These are phyloP conservation scores for Melanophora roralis DNA, from an alignment of 2,888 invertebrate genomes.

Conservation along the genomic window DNA sequence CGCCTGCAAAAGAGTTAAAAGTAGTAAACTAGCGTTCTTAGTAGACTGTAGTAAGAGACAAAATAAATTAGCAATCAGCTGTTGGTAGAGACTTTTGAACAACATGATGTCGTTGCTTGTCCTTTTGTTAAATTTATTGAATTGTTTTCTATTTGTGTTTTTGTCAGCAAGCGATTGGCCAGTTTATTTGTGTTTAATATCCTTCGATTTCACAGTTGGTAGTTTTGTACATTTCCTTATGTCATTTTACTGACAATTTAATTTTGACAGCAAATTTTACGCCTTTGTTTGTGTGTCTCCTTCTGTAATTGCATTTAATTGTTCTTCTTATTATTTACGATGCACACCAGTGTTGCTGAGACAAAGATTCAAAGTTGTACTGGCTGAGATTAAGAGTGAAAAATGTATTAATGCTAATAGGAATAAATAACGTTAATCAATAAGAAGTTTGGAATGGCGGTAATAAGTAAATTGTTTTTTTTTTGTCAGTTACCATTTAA, in stretches of 20 bases:
- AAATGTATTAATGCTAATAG: too few species aligned
- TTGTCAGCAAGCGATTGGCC: neutral
- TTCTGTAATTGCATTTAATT: conserved; percentile 29
- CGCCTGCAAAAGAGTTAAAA: too few species aligned
- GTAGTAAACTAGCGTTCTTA: too few species aligned
- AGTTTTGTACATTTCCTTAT: neutral
- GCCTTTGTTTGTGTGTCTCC: conserved; percentile 40
- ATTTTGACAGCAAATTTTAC: conserved; percentile 25
- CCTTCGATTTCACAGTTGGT: neutral
- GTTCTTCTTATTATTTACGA: too few species aligned
- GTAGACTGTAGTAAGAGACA: neutral
- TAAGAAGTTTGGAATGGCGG: too few species aligned
- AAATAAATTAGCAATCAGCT: conserved; percentile 16
- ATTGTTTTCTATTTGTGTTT: neutral
- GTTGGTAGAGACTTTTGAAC: conserved; percentile 8
- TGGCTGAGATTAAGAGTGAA: too few species aligned
- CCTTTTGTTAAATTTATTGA: conserved; percentile 8
- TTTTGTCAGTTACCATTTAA: too few species aligned
- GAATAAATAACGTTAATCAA: too few species aligned
- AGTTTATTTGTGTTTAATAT: neutral
- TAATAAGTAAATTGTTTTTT: too few species aligned
- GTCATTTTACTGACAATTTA: conserved; percentile 1
- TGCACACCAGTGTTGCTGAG: too few species aligned
- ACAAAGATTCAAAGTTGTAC: too few species aligned
- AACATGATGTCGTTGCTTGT: conserved; percentile 9